Percentiles rank a stretch among this genome's conserved stretches.
Evolutionary conservation across 2,888 invertebrate species (phyloP).

Genomic region (Tuta absoluta): DNA sequence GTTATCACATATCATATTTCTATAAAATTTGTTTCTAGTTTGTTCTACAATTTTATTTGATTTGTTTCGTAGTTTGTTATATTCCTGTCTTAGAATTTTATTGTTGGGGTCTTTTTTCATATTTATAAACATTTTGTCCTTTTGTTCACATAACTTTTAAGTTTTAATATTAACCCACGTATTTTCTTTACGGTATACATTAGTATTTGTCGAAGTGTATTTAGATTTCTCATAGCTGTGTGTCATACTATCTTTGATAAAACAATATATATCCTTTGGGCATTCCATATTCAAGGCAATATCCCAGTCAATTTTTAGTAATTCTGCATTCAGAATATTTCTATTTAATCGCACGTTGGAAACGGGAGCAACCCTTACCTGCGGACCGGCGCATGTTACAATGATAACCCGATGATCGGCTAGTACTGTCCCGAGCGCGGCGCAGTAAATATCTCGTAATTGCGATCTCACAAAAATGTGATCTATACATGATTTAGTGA

Average conservation of each 20-base stretch:
- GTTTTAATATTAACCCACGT: background rate
- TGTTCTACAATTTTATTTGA: slow-evolving; percentile 12
- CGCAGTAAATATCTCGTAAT: slow-evolving; percentile 23
- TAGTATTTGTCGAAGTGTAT: background rate
- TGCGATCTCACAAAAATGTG: slow-evolving; percentile 29
- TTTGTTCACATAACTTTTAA: background rate
- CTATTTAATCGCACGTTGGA: background rate
- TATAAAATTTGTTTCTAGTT: background rate
- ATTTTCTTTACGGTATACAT: no score
- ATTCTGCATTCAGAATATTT: background rate
- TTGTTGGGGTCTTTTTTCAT: slow-evolving; percentile 3
- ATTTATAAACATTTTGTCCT: background rate
- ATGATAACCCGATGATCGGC: background rate
- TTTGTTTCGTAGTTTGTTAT: slow-evolving; percentile 12
- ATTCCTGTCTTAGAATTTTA: slow-evolving; percentile 12
- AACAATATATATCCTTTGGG: background rate
- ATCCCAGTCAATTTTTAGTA: background rate
- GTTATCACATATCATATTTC: background rate
- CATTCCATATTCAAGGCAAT: background rate
- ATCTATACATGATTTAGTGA: slow-evolving; percentile 30
- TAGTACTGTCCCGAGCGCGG: slow-evolving; percentile 29
- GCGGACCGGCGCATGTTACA: background rate
- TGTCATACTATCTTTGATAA: background rate
- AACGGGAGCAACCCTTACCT: background rate
- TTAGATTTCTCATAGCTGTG: background rate